These are phyloP conservation scores for Ctenomys sociabilis DNA, from an alignment of 2,113 vertebrate species.

Conservation along the genomic window DNA sequence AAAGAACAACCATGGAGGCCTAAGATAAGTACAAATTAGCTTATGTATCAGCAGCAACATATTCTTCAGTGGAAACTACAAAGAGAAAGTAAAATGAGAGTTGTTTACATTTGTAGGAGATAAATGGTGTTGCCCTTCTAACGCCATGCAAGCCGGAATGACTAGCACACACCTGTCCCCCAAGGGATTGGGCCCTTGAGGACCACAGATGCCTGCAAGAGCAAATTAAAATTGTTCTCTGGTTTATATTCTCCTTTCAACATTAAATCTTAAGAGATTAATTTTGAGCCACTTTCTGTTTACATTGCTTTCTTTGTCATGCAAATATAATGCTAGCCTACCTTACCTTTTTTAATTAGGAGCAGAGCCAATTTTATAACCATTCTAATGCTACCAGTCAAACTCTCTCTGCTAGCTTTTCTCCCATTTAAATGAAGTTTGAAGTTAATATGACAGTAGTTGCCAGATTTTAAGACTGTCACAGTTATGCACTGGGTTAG, in stretches of 20 bases:
- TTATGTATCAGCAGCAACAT: not conserved
- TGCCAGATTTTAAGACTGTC: not conserved
- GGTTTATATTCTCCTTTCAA: conserved; percentile 54
- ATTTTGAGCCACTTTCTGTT: conserved; percentile 47
- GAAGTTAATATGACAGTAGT: not conserved
- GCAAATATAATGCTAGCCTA: conserved; percentile 8
- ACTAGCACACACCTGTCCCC: not conserved
- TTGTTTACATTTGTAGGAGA: conserved; percentile 13
- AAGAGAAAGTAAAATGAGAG: not conserved
- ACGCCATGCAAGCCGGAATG: not conserved
- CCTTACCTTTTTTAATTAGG: conserved; percentile 52
- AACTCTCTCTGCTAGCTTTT: not conserved
- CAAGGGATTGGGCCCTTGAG: not conserved
- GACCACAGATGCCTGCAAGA: not conserved
- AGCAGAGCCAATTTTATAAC: not conserved
- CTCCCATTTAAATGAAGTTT: not conserved
- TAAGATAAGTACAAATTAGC: conserved; percentile 15
- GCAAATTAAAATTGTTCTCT: not conserved
- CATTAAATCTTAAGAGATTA: conserved; percentile 42
- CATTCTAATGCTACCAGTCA: not conserved
- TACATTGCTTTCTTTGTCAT: conserved; percentile 54
- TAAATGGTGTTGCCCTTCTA: not conserved
- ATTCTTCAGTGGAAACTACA: conserved; percentile 40
- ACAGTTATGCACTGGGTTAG: not conserved
- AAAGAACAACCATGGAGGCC: not conserved